Conservation (phyloP, 1,140 invertebrate genomes). For the Drosophila sturtevanti region DNA sequence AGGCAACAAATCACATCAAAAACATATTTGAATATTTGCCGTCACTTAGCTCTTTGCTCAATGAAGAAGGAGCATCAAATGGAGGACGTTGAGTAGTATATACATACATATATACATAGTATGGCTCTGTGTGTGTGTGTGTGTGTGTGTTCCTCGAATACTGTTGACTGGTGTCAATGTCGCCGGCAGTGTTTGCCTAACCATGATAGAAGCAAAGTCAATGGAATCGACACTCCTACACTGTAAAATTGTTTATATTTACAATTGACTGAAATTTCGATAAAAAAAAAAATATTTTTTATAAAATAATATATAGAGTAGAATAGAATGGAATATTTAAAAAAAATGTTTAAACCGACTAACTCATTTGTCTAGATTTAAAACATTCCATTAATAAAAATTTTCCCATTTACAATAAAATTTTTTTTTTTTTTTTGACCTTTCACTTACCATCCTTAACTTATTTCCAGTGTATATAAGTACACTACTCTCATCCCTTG, state of each 20-base stretch:
- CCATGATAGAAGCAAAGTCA: conserved; percentile 49
- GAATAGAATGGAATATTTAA: too few relatives aligned
- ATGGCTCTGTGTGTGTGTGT: conserved; percentile 12
- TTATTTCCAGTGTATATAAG: conserved; percentile 12
- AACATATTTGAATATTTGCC: conserved; percentile 81
- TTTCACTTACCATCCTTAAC: too few relatives aligned
- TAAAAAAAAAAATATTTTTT: too few relatives aligned
- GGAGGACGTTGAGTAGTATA: conserved; percentile 12
- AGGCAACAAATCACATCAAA: conserved; percentile 79
- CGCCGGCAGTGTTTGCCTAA: conserved; percentile 71
- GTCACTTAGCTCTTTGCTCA: conserved; percentile 68
- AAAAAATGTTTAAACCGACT: too few relatives aligned
- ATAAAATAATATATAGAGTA: too few relatives aligned
- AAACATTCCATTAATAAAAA: too few relatives aligned
- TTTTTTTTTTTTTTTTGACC: too few relatives aligned
- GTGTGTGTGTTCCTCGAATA: not conserved
- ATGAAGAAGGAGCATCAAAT: conserved; percentile 18
- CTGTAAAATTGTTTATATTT: too few relatives aligned
- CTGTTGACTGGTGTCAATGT: conserved; percentile 61
- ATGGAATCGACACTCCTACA: conserved; percentile 53
- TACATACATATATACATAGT: too few relatives aligned
- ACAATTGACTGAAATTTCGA: too few relatives aligned
- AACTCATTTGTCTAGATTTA: too few relatives aligned
- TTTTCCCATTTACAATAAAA: too few relatives aligned
- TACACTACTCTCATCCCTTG: conserved; percentile 8